Base-by-base conservation (phyloP, 2,113 vertebrate species). In the Malurus cyaneus region DNA sequence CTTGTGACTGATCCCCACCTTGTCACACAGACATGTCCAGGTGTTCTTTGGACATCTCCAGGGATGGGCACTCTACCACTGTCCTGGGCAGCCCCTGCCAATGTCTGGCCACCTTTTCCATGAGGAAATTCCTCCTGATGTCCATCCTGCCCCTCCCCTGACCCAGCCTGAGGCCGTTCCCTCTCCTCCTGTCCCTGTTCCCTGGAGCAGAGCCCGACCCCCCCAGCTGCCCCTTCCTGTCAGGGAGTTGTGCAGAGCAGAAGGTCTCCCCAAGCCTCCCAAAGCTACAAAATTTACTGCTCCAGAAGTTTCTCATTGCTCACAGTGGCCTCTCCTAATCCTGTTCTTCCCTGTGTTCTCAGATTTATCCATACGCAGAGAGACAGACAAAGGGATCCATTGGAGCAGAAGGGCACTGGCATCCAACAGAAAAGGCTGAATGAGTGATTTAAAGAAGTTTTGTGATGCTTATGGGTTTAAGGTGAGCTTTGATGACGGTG, bases 121-220 rank as follows among this genome's bases (percentile, higher is more conserved):
- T 12, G 66, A 0, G 4, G 20, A 42, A 88, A 80, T 57, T 4
- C 31, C 31, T 64, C 1, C 57, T 34, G 13, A 0, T 56, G 8
- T 64, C 29, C 65, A 25, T 0, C 5, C 65, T 41, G 34, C 7
- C 0, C 42, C 25, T 88, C 0, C 29, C 25, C 42, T 72, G 76
- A 29, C 50, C 2, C 25, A 34, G 0, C 49, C 0, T 31, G 57
- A 34, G 49, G 20, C 42, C 0, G 0, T 49, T 79, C 0, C 41
- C 41, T 0, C 39, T 34, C 0, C 0, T 56, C 8, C 49, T 70
- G 56, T 87, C 41, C 64, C 47, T 47, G 24, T 49, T 56, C 56
- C 24, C 49, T 78, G 17, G 47, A 61, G 73, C 56, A 62, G 5
- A 70, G 24, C 24, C n/a, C 0, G 0, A 17, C 9, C 5, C 5